Percentiles rank a stretch among this genome's conserved stretches.
These are phyloP conservation scores for Zosterops borbonicus DNA, from an alignment of 2,113 vertebrate genomes.

Conservation along the genomic window DNA sequence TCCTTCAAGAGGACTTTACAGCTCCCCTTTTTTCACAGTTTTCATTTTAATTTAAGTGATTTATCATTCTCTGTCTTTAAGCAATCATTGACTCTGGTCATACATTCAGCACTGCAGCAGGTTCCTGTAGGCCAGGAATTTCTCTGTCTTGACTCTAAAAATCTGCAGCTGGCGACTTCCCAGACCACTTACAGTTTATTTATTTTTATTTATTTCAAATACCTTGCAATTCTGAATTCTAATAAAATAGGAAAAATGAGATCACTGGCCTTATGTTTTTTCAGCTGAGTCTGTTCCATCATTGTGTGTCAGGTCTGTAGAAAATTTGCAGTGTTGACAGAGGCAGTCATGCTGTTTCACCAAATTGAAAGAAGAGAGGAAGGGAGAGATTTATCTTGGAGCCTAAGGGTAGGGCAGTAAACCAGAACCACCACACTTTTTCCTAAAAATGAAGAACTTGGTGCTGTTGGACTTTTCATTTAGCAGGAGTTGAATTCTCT, in stretches of 20 bases:
- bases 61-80: background rate
- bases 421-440: background rate
- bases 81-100: background rate
- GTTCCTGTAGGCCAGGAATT: background rate
- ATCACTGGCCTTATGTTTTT: background rate
- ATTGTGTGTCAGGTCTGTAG: background rate
- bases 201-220: background rate
- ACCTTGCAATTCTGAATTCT: slow-evolving; percentile 33
- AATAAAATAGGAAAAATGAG: slow-evolving; percentile 8
- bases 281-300: background rate
- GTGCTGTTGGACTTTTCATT: background rate
- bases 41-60: background rate
- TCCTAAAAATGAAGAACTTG: background rate
- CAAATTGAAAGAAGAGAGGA: background rate
- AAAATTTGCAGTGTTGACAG: slow-evolving; percentile 32
- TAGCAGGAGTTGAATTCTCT: background rate
- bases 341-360: background rate
- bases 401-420: background rate
- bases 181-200: background rate
- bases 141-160: background rate
- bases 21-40: background rate
- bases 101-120: background rate
- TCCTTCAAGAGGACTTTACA: background rate
- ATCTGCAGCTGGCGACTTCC: background rate
- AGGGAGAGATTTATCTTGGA: slow-evolving; percentile 23